Conservation (phyloP, 2,888 invertebrate species). For the Thereva nobilitata region DNA sequence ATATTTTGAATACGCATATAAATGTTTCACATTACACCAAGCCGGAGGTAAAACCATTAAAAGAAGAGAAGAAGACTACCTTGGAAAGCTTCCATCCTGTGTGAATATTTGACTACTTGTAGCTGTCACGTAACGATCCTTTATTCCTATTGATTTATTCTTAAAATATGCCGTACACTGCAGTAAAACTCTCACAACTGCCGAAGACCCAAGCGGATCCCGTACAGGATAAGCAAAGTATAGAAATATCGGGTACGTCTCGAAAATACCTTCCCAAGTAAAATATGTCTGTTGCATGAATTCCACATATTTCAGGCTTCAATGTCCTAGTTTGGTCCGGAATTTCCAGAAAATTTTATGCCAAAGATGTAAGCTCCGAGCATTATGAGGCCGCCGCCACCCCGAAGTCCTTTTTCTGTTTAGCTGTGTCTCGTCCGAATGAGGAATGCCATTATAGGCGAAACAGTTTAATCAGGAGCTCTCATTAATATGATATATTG, state of each 20-base stretch:
- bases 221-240: not conserved
- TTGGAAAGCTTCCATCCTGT: not conserved
- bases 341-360: constrained; percentile 22
- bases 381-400: too few species aligned
- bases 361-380: constrained; percentile 5
- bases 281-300: constrained; percentile 23
- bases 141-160: constrained; percentile 22
- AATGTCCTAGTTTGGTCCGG: constrained; percentile 11
- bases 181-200: constrained; percentile 14
- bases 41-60: not conserved
- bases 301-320: constrained; percentile 18
- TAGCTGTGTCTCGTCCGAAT: too few species aligned
- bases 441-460: too few species aligned
- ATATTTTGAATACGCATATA: too few species aligned
- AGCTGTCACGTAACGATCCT: constrained; percentile 23
- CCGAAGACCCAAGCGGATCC: not conserved
- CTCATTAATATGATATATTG: too few species aligned
- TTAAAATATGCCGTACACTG: constrained; percentile 18
- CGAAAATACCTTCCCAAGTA: constrained; percentile 15
- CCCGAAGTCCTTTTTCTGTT: too few species aligned
- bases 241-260: not conserved
- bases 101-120: constrained; percentile 16
- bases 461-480: too few species aligned
- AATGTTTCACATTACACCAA: too few species aligned
- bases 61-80: not conserved